Percentiles rank a stretch among this genome's conserved stretches.
Conservation (phyloP, 2,888 invertebrate genomes). For the Cantharis lateralis region DNA sequence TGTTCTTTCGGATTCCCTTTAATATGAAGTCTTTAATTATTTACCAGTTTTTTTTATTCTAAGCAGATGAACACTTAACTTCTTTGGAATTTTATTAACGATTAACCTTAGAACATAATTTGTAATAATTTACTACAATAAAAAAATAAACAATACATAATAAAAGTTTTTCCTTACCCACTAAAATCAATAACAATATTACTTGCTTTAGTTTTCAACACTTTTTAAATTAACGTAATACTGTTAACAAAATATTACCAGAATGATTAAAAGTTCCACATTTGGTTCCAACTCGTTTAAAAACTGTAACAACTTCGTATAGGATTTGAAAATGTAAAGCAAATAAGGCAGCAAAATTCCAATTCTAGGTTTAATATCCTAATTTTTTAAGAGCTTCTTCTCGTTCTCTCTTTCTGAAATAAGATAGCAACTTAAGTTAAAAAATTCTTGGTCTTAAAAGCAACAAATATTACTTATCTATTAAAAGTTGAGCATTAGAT, state of each 20-base stretch:
- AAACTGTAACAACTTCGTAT: not conserved
- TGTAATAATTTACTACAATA: not conserved
- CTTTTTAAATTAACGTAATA: not conserved
- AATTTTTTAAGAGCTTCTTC: not conserved
- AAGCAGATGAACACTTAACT: not conserved
- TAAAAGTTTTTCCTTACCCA: not conserved
- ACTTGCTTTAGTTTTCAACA: not conserved
- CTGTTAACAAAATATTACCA: not conserved
- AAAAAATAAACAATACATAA: not conserved
- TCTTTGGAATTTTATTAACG: not conserved
- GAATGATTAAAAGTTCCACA: not conserved
- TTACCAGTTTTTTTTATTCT: too few species aligned
- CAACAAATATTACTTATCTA: not conserved
- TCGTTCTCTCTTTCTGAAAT: not conserved
- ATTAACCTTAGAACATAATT: not conserved
- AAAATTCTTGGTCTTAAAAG: not conserved
- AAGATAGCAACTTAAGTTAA: not conserved
- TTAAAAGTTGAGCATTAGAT: not conserved
- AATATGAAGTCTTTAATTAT: too few species aligned
- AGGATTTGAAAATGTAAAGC: not conserved
- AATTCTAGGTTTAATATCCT: not conserved
- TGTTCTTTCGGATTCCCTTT: too few species aligned
- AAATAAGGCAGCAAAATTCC: not conserved
- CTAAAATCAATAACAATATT: not conserved
- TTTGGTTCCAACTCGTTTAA: not conserved